These are phyloP conservation scores for Anorthoa munda DNA, from an alignment of 2,888 invertebrate species.

Conservation along the genomic window DNA sequence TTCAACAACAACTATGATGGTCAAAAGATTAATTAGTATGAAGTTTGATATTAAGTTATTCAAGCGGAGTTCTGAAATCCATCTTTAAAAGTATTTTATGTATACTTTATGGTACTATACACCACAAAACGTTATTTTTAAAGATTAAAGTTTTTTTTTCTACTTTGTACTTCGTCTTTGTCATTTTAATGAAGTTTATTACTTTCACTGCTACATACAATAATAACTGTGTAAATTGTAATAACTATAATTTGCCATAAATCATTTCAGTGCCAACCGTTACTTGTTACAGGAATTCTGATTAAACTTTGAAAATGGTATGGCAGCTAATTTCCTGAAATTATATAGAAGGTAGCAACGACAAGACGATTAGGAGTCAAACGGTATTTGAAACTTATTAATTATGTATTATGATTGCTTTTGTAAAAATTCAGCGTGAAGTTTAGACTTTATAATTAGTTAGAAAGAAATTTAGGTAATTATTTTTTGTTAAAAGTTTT, in stretches of 20 bases:
- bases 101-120: too few species aligned
- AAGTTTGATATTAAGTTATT: too few species aligned
- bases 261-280: conserved; percentile 52
- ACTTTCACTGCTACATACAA: conserved; percentile 18
- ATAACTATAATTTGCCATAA: conserved; percentile 33
- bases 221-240: conserved; percentile 21
- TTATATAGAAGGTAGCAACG: conserved; percentile 34
- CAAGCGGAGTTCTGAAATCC: too few species aligned
- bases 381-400: conserved; percentile 40
- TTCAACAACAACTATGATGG: too few species aligned
- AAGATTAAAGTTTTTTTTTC: too few species aligned
- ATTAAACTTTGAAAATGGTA: conserved; percentile 50
- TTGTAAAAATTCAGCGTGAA: conserved; percentile 5
- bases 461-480: neutral
- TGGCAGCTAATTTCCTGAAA: conserved; percentile 52
- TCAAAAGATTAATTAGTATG: too few species aligned
- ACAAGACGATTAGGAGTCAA: conserved; percentile 39
- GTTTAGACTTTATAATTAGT: conserved; percentile 18
- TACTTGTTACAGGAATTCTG: conserved; percentile 53
- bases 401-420: conserved; percentile 10
- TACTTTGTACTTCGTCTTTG: too few species aligned
- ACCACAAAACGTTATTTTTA: too few species aligned
- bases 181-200: neutral
- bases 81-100: too few species aligned
- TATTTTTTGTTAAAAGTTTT: conserved; percentile 1